These are phyloP conservation scores for Channa maculata DNA, from an alignment of 2,113 vertebrate species.

Conservation along the genomic window DNA sequence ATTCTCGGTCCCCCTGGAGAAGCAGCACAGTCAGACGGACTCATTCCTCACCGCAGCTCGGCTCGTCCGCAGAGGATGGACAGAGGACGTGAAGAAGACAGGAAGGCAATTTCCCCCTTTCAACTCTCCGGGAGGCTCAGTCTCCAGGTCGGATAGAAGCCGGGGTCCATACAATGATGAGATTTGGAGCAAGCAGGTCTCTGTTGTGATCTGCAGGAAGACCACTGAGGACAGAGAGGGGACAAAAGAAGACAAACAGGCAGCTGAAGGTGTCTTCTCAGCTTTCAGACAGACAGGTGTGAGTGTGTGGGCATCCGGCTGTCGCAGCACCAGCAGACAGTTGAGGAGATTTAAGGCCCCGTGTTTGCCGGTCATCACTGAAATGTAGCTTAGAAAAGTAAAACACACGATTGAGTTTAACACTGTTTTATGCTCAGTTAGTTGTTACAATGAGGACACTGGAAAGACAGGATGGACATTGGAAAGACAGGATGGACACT, in stretches of 20 bases:
- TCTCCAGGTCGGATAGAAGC: not conserved
- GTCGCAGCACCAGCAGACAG: constrained; percentile 17
- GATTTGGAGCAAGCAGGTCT: not conserved
- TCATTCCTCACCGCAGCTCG: constrained; percentile 65
- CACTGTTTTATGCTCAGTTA: no score
- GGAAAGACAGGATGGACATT: no score
- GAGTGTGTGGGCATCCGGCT: constrained; percentile 24
- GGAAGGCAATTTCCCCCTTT: not conserved
- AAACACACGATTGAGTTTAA: no score
- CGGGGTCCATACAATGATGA: not conserved
- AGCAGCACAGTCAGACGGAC: constrained; percentile 17
- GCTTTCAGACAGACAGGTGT: not conserved
- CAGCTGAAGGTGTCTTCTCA: not conserved
- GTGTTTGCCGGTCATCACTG: constrained; percentile 56
- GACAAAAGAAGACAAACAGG: no score
- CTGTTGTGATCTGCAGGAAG: not conserved
- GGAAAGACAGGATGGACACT: no score
- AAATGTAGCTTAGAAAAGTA: constrained; percentile 26
- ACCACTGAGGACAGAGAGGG: not conserved
- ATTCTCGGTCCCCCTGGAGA: not conserved
- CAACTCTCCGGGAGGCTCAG: fast-evolving
- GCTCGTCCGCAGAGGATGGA: constrained; percentile 51
- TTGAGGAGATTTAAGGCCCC: constrained; percentile 41
- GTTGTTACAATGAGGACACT: no score
- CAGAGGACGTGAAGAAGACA: not conserved